Evolutionary conservation across 2,113 vertebrate genomes (phyloP).

Genomic region (Sceloporus undulatus): DNA sequence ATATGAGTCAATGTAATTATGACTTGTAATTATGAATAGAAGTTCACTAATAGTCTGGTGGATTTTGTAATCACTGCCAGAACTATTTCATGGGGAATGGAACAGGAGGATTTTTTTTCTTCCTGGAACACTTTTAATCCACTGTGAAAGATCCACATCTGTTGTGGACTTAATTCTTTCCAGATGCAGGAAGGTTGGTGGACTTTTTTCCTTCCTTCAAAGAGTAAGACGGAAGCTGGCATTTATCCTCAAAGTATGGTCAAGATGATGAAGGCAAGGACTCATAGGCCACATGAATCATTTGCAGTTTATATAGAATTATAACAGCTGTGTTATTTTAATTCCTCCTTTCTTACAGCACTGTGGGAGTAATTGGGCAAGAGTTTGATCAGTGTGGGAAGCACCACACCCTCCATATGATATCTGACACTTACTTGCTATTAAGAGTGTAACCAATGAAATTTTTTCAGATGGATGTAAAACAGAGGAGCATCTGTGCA

Average conservation of each 20-base stretch:
- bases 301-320: background rate
- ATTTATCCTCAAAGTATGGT: background rate
- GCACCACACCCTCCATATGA: background rate
- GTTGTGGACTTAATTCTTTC: background rate
- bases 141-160: background rate
- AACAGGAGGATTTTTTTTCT: background rate
- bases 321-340: background rate
- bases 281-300: background rate
- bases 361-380: slow-evolving; percentile 10
- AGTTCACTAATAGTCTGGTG: too few species aligned
- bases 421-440: background rate
- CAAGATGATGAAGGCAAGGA: background rate
- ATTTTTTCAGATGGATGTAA: background rate
- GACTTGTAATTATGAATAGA: too few species aligned
- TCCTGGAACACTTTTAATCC: too few species aligned
- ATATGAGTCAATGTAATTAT: too few species aligned
- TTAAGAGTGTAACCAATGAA: background rate
- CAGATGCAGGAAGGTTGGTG: background rate
- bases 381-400: slow-evolving; percentile 12
- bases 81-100: too few species aligned
- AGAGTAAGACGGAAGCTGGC: background rate
- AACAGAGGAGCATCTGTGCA: background rate
- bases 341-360: background rate
- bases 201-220: too few species aligned
- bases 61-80: too few species aligned